These are phyloP conservation scores for Escarpia spicata DNA, from an alignment of 2,888 invertebrate genomes.

Conservation along the genomic window DNA sequence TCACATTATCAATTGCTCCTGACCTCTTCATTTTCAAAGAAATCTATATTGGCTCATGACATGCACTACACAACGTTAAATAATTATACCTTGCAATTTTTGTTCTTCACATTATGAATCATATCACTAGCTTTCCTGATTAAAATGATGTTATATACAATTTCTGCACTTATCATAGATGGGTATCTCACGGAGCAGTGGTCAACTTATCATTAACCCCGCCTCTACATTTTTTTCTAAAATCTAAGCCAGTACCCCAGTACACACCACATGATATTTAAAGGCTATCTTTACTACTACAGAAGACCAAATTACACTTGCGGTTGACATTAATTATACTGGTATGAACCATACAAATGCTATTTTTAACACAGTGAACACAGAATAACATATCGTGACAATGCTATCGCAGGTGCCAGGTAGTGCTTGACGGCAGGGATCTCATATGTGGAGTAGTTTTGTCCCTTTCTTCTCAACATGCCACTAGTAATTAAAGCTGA, in stretches of 20 bases:
- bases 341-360: not conserved
- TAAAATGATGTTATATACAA: not conserved
- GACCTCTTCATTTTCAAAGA: not conserved
- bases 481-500: not conserved
- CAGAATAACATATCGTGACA: not conserved
- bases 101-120: not conserved
- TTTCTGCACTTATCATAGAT: not conserved
- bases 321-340: not conserved
- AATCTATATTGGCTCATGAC: not conserved
- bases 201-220: conserved; percentile 1
- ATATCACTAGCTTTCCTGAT: not conserved
- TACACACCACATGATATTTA: not conserved
- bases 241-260: not conserved
- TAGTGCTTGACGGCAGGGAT: not conserved
- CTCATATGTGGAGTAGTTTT: not conserved
- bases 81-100: not conserved
- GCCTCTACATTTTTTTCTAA: not conserved
- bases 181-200: not conserved
- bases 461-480: not conserved
- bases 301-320: not conserved
- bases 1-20: not conserved
- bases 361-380: not conserved
- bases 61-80: not conserved
- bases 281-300: conserved; percentile 12
- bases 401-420: not conserved